phyloP scores from a whole-genome alignment of 2,888 invertebrate genomes.

The Choreutis nemorana region DNA sequence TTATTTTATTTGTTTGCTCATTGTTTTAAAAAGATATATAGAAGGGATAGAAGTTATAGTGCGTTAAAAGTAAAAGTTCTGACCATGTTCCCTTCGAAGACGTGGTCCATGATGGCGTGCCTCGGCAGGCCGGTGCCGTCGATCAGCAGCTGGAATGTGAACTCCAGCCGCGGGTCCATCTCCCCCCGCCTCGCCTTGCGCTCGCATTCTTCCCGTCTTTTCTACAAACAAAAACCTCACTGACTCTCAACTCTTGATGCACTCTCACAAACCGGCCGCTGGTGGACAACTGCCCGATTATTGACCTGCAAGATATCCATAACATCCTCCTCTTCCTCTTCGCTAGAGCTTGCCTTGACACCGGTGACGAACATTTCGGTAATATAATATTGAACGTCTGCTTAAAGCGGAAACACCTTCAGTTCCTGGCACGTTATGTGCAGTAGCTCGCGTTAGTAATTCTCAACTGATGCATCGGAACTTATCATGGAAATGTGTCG shows the following conservation, averaged over 20 bases:
- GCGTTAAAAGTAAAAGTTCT: neutral
- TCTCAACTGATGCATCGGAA: too few relatives aligned
- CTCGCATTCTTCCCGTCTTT: slow-evolving; percentile 90
- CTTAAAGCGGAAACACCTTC: too few relatives aligned
- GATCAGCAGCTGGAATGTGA: slow-evolving; percentile 87
- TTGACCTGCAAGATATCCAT: slow-evolving; percentile 56
- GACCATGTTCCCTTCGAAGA: slow-evolving; percentile 90
- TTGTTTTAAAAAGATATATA: neutral
- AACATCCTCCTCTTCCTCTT: slow-evolving; percentile 68
- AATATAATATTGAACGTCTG: too few relatives aligned
- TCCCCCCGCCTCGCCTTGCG: slow-evolving; percentile 88
- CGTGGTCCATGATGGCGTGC: slow-evolving; percentile 89
- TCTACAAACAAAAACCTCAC: slow-evolving; percentile 24
- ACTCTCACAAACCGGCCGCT: neutral
- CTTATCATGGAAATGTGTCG: too few relatives aligned
- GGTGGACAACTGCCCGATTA: too few relatives aligned
- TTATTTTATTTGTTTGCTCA: too few relatives aligned
- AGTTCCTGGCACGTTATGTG: too few relatives aligned
- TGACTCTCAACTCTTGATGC: neutral
- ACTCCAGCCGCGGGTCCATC: slow-evolving; percentile 91
- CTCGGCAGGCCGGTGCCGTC: slow-evolving; percentile 83
- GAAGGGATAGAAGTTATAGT: neutral
- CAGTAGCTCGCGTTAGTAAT: too few relatives aligned
- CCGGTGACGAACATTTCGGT: slow-evolving; percentile 70
- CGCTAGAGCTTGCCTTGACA: slow-evolving; percentile 60